A percentile compares a stretch with the other conserved stretches of the same genome.
Evolutionary conservation across 1,140 invertebrate species (phyloP).

Genomic region (Diachasma alloeum): DNA sequence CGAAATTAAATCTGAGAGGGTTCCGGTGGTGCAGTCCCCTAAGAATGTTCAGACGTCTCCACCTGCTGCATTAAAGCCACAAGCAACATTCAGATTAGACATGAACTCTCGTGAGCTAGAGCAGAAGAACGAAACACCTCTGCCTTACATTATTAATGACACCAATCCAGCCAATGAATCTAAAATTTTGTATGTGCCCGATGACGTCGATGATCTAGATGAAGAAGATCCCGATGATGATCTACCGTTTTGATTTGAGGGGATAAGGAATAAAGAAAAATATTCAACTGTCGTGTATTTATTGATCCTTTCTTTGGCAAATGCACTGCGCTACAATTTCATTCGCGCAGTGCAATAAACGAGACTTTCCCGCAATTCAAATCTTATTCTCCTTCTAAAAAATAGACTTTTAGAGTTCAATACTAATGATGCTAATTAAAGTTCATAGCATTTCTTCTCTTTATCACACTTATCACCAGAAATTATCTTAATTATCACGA

Average conservation of each 20-base stretch:
- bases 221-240: constrained; percentile 69
- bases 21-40: neutral
- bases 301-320: constrained; percentile 17
- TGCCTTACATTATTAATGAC: constrained; percentile 48
- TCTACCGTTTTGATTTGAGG: constrained; percentile 51
- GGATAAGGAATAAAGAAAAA: neutral
- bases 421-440: neutral
- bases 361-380: neutral
- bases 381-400: neutral
- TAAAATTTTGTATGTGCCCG: constrained; percentile 66
- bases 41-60: neutral
- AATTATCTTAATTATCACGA: neutral
- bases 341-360: no score
- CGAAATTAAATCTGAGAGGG: constrained; percentile 36
- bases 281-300: constrained; percentile 33
- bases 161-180: constrained; percentile 44
- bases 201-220: constrained; percentile 66
- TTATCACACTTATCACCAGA: neutral
- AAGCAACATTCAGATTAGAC: constrained; percentile 57
- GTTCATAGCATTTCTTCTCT: neutral
- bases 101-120: constrained; percentile 54
- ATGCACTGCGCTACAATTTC: neutral
- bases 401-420: neutral
- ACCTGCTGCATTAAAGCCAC: constrained; percentile 29
- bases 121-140: constrained; percentile 49